Evolutionary conservation across 2,888 invertebrate genomes (phyloP).

Genomic region (Seira musarum): DNA sequence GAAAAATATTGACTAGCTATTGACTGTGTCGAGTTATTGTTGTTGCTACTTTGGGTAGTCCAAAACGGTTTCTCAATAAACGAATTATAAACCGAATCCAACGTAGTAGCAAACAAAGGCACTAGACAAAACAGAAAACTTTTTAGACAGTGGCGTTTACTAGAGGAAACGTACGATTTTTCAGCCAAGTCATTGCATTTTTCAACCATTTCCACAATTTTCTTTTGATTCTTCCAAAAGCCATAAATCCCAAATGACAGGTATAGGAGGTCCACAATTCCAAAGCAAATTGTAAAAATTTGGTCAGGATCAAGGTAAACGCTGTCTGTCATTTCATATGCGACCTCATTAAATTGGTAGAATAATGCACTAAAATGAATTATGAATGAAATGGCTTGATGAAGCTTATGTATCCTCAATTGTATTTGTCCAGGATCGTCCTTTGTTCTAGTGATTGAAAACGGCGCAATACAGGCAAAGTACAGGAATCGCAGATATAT

Average conservation of each 20-base stretch:
- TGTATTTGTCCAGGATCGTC: background rate
- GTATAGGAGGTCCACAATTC: conserved; percentile 27
- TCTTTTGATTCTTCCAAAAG: conserved; percentile 11
- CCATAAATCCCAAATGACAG: conserved; percentile 1
- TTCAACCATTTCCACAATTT: conserved; percentile 7
- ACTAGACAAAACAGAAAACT: background rate
- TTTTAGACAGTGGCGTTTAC: background rate
- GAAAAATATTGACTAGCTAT: too few relatives aligned
- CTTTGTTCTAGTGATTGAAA: conserved; percentile 2
- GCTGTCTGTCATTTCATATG: background rate
- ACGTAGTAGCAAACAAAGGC: background rate
- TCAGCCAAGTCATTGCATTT: too few relatives aligned
- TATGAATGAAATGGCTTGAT: background rate
- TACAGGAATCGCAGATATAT: background rate
- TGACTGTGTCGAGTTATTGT: background rate
- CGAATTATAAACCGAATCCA: background rate
- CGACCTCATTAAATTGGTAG: conserved; percentile 19
- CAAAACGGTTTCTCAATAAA: conserved; percentile 8
- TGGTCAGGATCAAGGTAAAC: conserved; percentile 27
- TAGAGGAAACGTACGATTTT: too few relatives aligned
- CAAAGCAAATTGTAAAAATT: conserved; percentile 38
- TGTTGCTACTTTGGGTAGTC: too few relatives aligned
- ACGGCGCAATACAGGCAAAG: conserved; percentile 18
- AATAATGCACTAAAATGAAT: background rate
- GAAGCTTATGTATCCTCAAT: background rate